Percentiles rank a stretch among this genome's conserved stretches.
These are phyloP conservation scores for Calycopis cecrops DNA, from an alignment of 1,140 invertebrate genomes.

Conservation along the genomic window DNA sequence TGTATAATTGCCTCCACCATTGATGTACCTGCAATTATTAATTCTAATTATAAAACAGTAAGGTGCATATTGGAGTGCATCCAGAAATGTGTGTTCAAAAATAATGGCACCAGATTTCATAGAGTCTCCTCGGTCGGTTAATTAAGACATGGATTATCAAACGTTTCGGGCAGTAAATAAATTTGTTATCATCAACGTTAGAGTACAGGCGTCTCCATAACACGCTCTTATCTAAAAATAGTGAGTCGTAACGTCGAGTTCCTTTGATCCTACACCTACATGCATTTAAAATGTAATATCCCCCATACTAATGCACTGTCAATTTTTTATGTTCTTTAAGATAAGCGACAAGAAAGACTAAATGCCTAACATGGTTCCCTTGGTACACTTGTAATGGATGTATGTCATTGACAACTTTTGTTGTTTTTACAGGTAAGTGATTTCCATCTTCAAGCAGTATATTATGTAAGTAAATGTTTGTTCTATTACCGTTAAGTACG, in stretches of 20 bases:
- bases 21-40: too few species aligned
- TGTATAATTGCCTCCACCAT: too few species aligned
- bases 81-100: conserved; percentile 15
- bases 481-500: conserved; percentile 1
- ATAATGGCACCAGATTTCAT: conserved; percentile 24
- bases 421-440: conserved; percentile 32
- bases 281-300: conserved; percentile 58
- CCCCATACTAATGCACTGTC: conserved; percentile 70
- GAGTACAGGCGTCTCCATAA: conserved; percentile 61
- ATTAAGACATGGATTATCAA: conserved; percentile 74
- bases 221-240: conserved; percentile 59
- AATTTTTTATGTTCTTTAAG: conserved; percentile 61
- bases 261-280: conserved; percentile 68
- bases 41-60: conserved; percentile 12
- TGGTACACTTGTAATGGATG: conserved; percentile 34
- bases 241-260: conserved; percentile 56
- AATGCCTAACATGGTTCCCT: conserved; percentile 34
- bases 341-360: conserved; percentile 47
- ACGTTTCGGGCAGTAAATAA: conserved; percentile 71
- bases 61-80: conserved; percentile 28
- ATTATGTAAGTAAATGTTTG: neutral
- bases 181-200: conserved; percentile 64
- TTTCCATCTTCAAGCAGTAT: conserved; percentile 10
- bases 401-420: conserved; percentile 39
- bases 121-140: conserved; percentile 60